phyloP scores from a whole-genome alignment of 2,113 vertebrate species.

The Sus scrofa region DNA sequence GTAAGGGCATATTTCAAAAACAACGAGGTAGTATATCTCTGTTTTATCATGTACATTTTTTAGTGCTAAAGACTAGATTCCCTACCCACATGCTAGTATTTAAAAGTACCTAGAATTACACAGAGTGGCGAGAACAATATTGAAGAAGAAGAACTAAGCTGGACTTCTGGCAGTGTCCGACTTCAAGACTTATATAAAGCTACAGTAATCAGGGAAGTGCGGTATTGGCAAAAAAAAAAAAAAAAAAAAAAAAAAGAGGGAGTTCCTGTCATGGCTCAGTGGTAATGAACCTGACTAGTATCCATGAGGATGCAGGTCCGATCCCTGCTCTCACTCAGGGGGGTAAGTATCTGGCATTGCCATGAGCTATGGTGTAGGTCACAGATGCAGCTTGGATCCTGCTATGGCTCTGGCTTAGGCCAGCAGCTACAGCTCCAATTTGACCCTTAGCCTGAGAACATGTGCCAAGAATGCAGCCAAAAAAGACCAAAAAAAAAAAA shows the following conservation, averaged over 20 bases:
- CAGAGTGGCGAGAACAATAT: not conserved
- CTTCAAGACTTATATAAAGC: not conserved
- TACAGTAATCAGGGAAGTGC: not conserved
- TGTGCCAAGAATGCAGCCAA: no score
- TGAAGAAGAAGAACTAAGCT: not conserved
- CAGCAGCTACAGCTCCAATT: no score
- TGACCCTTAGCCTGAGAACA: no score
- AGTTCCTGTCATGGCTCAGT: no score
- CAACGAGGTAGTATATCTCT: not conserved
- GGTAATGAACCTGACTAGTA: no score
- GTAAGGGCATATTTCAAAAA: not conserved
- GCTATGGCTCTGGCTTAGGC: no score
- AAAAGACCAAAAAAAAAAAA: not conserved
- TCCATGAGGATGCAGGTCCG: no score
- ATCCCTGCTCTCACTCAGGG: no score
- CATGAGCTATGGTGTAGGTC: no score
- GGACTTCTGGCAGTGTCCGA: not conserved
- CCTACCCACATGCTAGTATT: not conserved
- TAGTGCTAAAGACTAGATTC: not conserved
- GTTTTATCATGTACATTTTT: not conserved
- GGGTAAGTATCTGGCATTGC: no score
- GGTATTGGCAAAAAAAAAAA: not conserved
- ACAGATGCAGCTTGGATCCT: no score
- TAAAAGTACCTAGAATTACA: not conserved
- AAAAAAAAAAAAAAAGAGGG: not conserved